phyloP scores from a whole-genome alignment of 2,888 invertebrate genomes.

The Epirrhoe tristata region DNA sequence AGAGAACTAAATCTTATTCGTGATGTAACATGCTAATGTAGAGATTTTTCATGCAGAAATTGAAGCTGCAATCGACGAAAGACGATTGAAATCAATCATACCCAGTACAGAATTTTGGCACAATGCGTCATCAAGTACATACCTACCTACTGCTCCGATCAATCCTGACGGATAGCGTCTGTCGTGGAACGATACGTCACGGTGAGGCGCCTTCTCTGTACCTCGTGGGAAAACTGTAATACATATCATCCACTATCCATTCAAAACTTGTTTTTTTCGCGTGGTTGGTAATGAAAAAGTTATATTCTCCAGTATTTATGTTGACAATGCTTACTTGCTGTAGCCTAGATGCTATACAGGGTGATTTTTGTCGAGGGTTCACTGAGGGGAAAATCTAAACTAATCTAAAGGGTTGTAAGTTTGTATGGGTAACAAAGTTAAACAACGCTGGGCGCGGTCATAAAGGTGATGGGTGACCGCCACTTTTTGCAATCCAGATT shows the following conservation, averaged over 20 bases:
- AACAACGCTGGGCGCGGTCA: too few species aligned
- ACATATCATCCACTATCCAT: slow-evolving; percentile 24
- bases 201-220: slow-evolving; percentile 50
- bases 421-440: too few species aligned
- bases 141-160: slow-evolving; percentile 59
- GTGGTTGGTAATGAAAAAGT: slow-evolving; percentile 7
- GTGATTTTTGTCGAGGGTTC: too few species aligned
- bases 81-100: slow-evolving; percentile 21
- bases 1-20: not conserved
- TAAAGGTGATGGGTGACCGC: too few species aligned
- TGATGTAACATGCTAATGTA: not conserved
- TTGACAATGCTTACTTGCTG: too few species aligned
- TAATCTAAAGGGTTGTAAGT: too few species aligned
- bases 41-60: slow-evolving; percentile 2
- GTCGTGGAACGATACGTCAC: slow-evolving; percentile 72
- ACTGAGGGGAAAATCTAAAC: too few species aligned
- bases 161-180: slow-evolving; percentile 66
- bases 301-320: not conserved
- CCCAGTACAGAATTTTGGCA: slow-evolving; percentile 19
- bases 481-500: too few species aligned
- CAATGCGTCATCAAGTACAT: slow-evolving; percentile 40
- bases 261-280: slow-evolving; percentile 21
- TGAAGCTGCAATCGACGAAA: not conserved
- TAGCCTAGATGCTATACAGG: too few species aligned
- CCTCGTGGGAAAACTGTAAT: slow-evolving; percentile 60